Conservation (phyloP, 1,140 invertebrate genomes). For the Apolygus lucorum region DNA sequence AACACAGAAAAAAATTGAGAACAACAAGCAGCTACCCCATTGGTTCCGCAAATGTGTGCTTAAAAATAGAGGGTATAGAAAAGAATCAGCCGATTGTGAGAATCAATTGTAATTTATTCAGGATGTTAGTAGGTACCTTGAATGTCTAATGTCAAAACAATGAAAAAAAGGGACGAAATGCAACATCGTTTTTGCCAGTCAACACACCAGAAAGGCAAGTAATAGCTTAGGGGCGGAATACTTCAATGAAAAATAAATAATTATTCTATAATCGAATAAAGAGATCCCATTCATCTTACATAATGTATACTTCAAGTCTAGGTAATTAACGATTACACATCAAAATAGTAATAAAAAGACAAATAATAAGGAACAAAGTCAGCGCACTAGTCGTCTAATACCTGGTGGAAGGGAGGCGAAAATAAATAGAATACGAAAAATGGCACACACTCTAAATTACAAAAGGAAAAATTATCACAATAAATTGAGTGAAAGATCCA, state of each 20-base stretch:
- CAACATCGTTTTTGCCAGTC: too few relatives aligned
- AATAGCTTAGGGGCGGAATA: too few relatives aligned
- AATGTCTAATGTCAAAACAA: too few relatives aligned
- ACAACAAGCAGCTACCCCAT: too few relatives aligned
- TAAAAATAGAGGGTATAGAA: too few relatives aligned
- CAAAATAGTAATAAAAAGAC: neutral
- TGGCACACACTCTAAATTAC: neutral
- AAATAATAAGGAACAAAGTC: neutral
- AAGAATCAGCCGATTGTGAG: too few relatives aligned
- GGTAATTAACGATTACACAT: neutral
- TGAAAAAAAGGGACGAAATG: too few relatives aligned
- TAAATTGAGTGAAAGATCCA: constrained; percentile 5
- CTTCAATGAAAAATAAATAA: neutral
- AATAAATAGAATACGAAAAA: neutral
- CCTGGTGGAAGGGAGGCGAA: neutral
- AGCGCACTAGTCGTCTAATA: neutral
- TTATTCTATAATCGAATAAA: neutral
- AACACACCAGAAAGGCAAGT: too few relatives aligned
- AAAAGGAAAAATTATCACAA: constrained; percentile 3
- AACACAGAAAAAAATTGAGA: too few relatives aligned
- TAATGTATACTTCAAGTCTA: neutral
- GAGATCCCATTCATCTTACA: constrained; percentile 9
- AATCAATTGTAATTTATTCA: too few relatives aligned
- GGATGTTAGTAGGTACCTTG: too few relatives aligned
- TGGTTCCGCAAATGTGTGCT: too few relatives aligned